Evolutionary conservation across 1,140 invertebrate genomes (phyloP).

Genomic region (Frieseomelitta varia): DNA sequence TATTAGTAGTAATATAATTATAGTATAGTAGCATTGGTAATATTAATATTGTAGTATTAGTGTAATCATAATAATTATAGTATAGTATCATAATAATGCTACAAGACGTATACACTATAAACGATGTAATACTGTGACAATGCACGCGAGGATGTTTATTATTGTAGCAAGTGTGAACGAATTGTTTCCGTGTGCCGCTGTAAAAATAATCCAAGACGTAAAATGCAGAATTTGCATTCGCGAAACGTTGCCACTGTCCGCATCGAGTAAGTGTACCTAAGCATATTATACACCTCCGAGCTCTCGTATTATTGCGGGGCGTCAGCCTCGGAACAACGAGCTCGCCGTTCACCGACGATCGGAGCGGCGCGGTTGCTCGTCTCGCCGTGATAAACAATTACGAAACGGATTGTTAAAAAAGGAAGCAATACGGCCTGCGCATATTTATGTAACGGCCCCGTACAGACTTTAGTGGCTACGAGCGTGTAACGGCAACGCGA

Average conservation of each 20-base stretch:
- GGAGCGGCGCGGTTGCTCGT: constrained; percentile 23
- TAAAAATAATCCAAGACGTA: too few relatives aligned
- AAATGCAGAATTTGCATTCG: neutral
- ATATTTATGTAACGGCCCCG: constrained; percentile 75
- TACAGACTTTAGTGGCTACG: constrained; percentile 54
- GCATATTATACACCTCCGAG: too few relatives aligned
- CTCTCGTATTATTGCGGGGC: neutral
- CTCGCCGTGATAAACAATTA: constrained; percentile 70
- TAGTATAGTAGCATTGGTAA: too few relatives aligned
- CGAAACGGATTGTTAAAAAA: constrained; percentile 75
- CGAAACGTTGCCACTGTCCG: neutral
- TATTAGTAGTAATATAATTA: too few relatives aligned
- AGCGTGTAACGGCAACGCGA: constrained; percentile 74
- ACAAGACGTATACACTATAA: too few relatives aligned
- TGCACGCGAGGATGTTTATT: too few relatives aligned
- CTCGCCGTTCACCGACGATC: neutral
- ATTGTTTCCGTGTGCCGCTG: too few relatives aligned
- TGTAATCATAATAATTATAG: too few relatives aligned
- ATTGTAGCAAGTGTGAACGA: too few relatives aligned
- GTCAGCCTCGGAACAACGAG: neutral
- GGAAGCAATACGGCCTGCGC: constrained; percentile 59
- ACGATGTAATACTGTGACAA: too few relatives aligned
- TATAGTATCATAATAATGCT: too few relatives aligned
- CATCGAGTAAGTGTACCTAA: neutral
- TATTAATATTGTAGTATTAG: too few relatives aligned